Base-by-base conservation (phyloP, 2,888 invertebrate species). In the Ochlodes sylvanus region DNA sequence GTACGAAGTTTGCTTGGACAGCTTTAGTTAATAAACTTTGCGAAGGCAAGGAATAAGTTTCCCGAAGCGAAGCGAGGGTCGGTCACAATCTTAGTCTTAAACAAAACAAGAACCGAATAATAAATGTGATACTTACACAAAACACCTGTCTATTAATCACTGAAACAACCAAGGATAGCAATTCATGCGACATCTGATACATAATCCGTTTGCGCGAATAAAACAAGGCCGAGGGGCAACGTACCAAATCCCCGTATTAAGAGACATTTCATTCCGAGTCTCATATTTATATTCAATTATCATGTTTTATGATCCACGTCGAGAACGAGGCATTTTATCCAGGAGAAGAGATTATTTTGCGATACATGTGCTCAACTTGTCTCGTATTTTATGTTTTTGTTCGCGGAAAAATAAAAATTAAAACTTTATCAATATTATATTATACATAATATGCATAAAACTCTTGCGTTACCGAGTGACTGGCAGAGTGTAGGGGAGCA, bases 271-370 rank as follows among this genome's bases (percentile, higher is more conserved):
- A 58, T 66, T 52, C 41, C 27, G 38, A 12, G 57, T 50, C 58
- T 58, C 66, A 27, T 42, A 60, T 65, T 58, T 65, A 60, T 60
- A 66, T 66, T 60, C 66, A 66, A 60, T 54, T 60, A 60, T 52
- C 15, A 52, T 52, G 12, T 57, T 21, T 57, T 44, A 50, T 38
- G 34, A 14, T 9, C 7, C n/a, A 34, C 32, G 32, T 57, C 34
- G 38, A 9, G 12, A 47, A 47, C 32, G 32, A 32, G 5, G 44
- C 34, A 34, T 56, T 47, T 64, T 56, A 56, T 63, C 41, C 44
- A 63, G 42, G 55, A 64, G 44, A n/a, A 34, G 42, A 55, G 7
- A 50, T 61, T 58, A 14, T 47, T 61, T 61, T 61, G 34, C 15
- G 55, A 42, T n/a, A 0, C 32, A 44, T 32, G 38, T 17, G 61